Evolutionary conservation across 2,797 vertebrate genomes (phyloP), one percentile per base, ranked within the genome.

Genomic region (Betta splendens): DNA sequence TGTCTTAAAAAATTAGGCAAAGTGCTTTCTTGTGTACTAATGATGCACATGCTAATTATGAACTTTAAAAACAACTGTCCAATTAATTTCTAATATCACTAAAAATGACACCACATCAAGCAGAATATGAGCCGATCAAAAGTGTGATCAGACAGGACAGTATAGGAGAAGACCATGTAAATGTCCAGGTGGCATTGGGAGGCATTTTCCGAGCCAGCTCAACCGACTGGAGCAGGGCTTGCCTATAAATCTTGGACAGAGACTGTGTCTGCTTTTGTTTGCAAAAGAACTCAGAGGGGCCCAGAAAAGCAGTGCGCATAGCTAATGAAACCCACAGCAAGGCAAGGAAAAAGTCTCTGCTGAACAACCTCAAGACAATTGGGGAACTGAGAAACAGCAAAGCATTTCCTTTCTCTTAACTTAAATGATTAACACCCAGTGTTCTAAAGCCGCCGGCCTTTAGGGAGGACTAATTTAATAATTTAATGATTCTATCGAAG

Each of bases 251-350:
- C 69, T 76, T 72, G 66, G 69, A 64, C 49, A 75, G 43, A 73
- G 70, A 80, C 73, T 58, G 59, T 69, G 76, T 68, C 77, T 55
- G 43, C 78, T 68, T 81, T 85, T 85, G 71, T 85, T 66, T 61
- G 51, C 72, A 61, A 64, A 59, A 58, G 59, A 77, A 67, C 75
- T 76, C 48, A 59, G 71, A 75, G 81, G 52, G 71, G 53, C 73
- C 70, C 71, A 15, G 59, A 56, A 73, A 83, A 47, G 67, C 77
- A 68, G 66, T 7, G 29, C 0, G 81, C 85, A 88, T 88, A 66
- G 72, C 46, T 85, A 89, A 87, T 87, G 80, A 83, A 84, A 82
- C 59, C 45, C 57, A 58, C 51, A 52, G 67, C 15, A 16, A 49
- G 47, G 64, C 42, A 31, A 62, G 60, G 66, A 61, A 36, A 77